Conservation (phyloP, 2,113 vertebrate species). For the Donacobius atricapilla region DNA sequence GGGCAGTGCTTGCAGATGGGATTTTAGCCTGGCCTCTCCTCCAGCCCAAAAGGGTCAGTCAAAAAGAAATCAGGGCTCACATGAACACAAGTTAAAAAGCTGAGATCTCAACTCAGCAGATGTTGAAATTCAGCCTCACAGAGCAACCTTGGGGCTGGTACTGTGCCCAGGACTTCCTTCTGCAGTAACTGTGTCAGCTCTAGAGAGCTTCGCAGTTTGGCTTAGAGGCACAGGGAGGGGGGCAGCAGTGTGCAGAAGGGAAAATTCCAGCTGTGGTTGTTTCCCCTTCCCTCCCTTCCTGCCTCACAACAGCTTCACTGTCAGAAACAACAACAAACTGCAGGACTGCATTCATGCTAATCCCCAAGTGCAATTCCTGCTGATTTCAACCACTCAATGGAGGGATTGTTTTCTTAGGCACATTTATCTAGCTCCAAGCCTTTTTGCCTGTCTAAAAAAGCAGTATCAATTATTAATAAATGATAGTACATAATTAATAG, state of each 20-base stretch:
- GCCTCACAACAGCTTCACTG: neutral
- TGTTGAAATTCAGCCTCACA: neutral
- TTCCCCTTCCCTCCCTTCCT: neutral
- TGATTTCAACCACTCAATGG: neutral
- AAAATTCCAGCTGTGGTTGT: neutral
- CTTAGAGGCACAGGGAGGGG: neutral
- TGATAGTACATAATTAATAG: slow-evolving; percentile 1
- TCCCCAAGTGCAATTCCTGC: neutral
- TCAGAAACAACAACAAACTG: neutral
- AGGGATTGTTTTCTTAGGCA: neutral
- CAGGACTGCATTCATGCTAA: neutral
- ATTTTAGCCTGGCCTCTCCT: neutral
- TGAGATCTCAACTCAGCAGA: neutral
- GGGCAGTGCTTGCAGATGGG: neutral
- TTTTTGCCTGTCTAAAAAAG: neutral
- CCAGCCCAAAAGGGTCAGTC: neutral
- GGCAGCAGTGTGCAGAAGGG: neutral
- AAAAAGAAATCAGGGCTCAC: neutral
- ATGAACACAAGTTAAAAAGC: neutral
- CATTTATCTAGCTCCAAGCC: neutral
- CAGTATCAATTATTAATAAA: slow-evolving; percentile 31
- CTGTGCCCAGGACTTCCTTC: neutral
- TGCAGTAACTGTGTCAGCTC: neutral
- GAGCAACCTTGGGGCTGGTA: neutral
- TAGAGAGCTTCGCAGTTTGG: neutral